Evolutionary conservation across 2,797 vertebrate genomes (phyloP).

Genomic region (Intellagama lesueurii): DNA sequence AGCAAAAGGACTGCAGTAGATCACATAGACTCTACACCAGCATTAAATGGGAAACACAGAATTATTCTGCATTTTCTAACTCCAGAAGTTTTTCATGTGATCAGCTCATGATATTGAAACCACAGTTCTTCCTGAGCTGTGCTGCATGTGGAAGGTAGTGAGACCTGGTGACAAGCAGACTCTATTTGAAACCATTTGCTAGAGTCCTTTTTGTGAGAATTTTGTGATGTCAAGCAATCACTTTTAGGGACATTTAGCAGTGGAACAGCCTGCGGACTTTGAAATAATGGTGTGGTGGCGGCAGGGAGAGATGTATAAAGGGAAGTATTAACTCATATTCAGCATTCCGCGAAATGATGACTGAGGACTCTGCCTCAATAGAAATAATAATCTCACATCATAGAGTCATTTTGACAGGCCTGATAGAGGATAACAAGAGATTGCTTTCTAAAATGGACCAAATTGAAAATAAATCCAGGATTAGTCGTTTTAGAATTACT

Average conservation of each 20-base stretch:
- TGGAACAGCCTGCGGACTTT: not conserved
- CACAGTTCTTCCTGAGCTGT: not conserved
- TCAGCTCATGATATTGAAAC: not conserved
- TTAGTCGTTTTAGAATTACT: slow-evolving; percentile 46
- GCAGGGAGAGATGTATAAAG: not conserved
- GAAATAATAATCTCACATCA: not conserved
- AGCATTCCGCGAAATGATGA: slow-evolving; percentile 11
- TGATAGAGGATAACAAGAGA: slow-evolving; percentile 26
- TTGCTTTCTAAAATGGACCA: slow-evolving; percentile 44
- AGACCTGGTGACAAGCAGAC: not conserved
- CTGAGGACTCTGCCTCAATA: slow-evolving; percentile 3
- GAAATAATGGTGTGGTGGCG: not conserved
- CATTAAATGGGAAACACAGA: not conserved
- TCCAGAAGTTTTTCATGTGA: not conserved
- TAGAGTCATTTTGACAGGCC: slow-evolving; percentile 30
- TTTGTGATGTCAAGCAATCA: not conserved
- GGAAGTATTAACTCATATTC: not conserved
- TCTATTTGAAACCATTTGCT: not conserved
- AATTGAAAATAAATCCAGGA: slow-evolving; percentile 58
- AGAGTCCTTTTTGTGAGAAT: not conserved
- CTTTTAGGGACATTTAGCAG: not conserved
- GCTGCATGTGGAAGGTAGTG: not conserved
- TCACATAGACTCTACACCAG: not conserved
- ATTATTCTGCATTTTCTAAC: not conserved
- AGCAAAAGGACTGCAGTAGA: not conserved